Conservation (phyloP, 2,113 vertebrate species). For the Rhineura floridana region DNA sequence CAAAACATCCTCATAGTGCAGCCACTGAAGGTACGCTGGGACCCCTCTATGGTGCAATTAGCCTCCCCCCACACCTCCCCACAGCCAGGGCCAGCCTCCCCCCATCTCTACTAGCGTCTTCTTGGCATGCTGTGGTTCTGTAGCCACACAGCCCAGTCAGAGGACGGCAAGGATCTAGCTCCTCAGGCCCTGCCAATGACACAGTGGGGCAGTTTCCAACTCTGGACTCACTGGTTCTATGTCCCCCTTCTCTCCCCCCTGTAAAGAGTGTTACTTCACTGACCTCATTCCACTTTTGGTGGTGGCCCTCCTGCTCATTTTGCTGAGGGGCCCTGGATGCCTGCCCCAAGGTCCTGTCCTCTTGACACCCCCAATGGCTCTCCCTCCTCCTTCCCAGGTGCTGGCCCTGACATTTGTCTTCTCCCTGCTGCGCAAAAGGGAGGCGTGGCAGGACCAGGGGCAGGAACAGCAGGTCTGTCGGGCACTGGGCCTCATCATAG, state of each 20-base stretch:
- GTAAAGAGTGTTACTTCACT: too few relatives aligned
- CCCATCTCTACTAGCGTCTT: background rate
- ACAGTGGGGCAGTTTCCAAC: too few relatives aligned
- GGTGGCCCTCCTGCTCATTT: too few relatives aligned
- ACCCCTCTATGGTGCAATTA: background rate
- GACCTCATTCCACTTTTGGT: too few relatives aligned
- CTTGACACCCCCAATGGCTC: too few relatives aligned
- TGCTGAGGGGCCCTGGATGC: too few relatives aligned
- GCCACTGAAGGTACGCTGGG: slow-evolving; percentile 58
- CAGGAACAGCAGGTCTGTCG: slow-evolving; percentile 48
- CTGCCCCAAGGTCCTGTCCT: too few relatives aligned
- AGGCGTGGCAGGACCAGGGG: slow-evolving; percentile 18
- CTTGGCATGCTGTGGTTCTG: background rate
- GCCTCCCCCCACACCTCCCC: background rate
- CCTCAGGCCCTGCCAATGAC: background rate
- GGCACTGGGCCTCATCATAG: slow-evolving; percentile 50
- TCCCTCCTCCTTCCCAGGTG: slow-evolving; percentile 8
- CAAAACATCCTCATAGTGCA: slow-evolving; percentile 64
- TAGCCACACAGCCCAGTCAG: background rate
- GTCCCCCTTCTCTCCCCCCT: too few relatives aligned
- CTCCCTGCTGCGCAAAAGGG: slow-evolving; percentile 39
- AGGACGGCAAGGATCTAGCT: background rate
- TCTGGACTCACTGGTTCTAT: too few relatives aligned
- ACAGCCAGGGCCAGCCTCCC: background rate
- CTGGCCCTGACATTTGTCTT: slow-evolving; percentile 19